Base-by-base conservation (phyloP, 2,797 vertebrate genomes). In the Scleropages formosus region DNA sequence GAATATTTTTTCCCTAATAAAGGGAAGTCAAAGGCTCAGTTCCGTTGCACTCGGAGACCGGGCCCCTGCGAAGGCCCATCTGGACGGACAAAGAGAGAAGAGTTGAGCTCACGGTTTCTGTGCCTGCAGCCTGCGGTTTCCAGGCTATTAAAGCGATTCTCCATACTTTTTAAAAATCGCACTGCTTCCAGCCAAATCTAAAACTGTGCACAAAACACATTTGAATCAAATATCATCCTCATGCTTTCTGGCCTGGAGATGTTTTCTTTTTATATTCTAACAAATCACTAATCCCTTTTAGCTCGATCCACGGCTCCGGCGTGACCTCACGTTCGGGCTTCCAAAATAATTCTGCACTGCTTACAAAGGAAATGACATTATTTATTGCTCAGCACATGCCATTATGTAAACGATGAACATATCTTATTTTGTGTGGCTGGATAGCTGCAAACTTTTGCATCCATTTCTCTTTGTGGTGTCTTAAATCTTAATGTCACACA, bases 1-100 rank as follows among this genome's bases (percentile, higher is more conserved):
- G 60, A 79, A 53, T 47, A 22, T 13, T 22, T 49, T 18, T 76
- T 78, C 31, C 31, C 20, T 44, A 26, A 73, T 80, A 78, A 71
- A 73, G 73, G 46, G 77, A 77, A 75, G 66, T 44, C 75, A 53
- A 64, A 77, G 26, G 46, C 51, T 46, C 62, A 7, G 20, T 59
- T 51, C 15, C 27, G 27, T 31, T 75, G 56, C 59, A 58, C 18
- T 59, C 51, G 13, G 26, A 12, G 78, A 24, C n/a, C 60, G 66
- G 46, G 16, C 13, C 47, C 69, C 22, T 20, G 64, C 69, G 31
- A 73, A 64, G 72, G 62, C 71, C 56, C 56, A 0, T 16, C 20
- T 18, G 44, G 44, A 74, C 74, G 31, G 53, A 64, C 65, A 68
- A 26, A 39, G 31, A 46, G 61, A 31, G 26, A 16, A 66, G 62